Evolutionary conservation across 2,113 vertebrate genomes (phyloP), one percentile per base, ranked within the genome.

Genomic region (Urocynchramus pylzowi): DNA sequence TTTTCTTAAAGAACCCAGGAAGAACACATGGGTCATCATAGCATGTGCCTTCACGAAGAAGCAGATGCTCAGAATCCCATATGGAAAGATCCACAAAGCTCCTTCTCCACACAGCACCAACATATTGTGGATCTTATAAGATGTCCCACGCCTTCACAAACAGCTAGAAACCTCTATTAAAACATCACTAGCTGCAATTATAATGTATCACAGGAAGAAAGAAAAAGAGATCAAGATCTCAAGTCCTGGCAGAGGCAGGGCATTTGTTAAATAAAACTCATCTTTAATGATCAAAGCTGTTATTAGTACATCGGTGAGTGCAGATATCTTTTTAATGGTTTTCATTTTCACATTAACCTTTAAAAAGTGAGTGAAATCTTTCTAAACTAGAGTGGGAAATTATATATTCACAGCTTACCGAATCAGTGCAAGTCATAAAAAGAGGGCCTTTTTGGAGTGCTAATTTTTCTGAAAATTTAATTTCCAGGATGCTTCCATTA

Each of bases 191-290:
- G 21, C 54, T 90, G 60, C 73, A 93, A 65, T 77, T 93, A 71
- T 50, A 47, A 60, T 78, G 52, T 89, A 77, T 84, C 39, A 31
- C 64, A 77, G 75, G 54, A 96, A 84, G 70, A 87, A 87, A 93
- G 69, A 54, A 76, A 75, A 61, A 77, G 63, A 94, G 64, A 95
- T 86, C 68, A 74, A 90, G 93, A 59, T 90, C 60, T 87, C 47
- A 87, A 87, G 59, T 65, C 76, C 47, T 84, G 86, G 71, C 47
- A 84, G 68, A 86, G 89, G 74, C 64, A 59, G 77, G 68, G 60
- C 68, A 50, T 97, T 95, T 96, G 47, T 97, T 93, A 97, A 93
- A 84, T 90, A 95, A 93, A 94, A 56, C 73, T 81, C 83, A 44
- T 87, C 71, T 92, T 93, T 87, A 92, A 75, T 84, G 54, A 87